Evolutionary conservation across 1,140 invertebrate species (phyloP).

Genomic region (Drosophila repleta): DNA sequence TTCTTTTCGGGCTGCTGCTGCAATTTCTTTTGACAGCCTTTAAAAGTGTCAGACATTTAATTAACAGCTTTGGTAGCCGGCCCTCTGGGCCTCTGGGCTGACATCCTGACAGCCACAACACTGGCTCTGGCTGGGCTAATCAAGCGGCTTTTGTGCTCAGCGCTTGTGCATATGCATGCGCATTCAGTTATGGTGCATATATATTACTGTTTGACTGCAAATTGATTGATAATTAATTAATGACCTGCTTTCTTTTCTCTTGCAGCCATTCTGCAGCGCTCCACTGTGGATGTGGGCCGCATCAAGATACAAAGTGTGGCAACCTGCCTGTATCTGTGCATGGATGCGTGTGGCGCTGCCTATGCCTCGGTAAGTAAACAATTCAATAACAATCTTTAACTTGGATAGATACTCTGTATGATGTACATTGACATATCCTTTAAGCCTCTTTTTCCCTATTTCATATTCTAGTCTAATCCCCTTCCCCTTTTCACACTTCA

Average conservation of each 20-base stretch:
- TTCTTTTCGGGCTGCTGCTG: background rate
- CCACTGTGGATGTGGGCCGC: conserved; percentile 90
- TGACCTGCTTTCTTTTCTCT: conserved; percentile 59
- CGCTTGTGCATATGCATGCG: conserved; percentile 21
- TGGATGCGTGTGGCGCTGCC: conserved; percentile 92
- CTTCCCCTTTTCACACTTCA: too few relatives aligned
- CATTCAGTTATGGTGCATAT: background rate
- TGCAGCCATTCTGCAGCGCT: conserved; percentile 93
- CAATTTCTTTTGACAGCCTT: conserved; percentile 34
- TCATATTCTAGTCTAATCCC: too few relatives aligned
- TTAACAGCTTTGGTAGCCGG: conserved; percentile 49
- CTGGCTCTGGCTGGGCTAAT: conserved; percentile 60
- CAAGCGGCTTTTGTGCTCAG: conserved; percentile 49
- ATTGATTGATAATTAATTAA: conserved; percentile 77
- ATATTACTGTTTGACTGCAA: conserved; percentile 20
- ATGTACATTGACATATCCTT: too few relatives aligned
- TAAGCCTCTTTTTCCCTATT: too few relatives aligned
- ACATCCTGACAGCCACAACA: conserved; percentile 65
- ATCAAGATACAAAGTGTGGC: conserved; percentile 92
- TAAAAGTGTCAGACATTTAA: conserved; percentile 53
- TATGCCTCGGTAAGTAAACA: conserved; percentile 92
- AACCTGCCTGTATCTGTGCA: conserved; percentile 92
- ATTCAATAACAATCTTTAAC: background rate
- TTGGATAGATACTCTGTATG: too few relatives aligned
- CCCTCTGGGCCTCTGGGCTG: conserved; percentile 15